Evolutionary conservation across 2,113 vertebrate species (phyloP).

Genomic region (Piprites chloris): DNA sequence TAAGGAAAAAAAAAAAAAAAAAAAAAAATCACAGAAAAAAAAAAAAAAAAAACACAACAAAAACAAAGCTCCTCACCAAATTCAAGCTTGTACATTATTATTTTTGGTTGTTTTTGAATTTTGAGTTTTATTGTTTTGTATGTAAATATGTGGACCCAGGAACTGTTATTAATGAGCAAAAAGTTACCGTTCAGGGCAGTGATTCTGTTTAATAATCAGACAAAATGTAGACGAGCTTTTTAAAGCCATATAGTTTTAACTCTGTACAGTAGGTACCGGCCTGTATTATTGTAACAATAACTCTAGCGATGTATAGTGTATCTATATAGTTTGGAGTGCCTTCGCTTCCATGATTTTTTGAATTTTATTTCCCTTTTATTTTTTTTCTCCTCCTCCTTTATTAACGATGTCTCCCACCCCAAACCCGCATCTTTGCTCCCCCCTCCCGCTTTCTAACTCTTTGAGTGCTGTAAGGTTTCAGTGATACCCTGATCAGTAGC

Average conservation of each 20-base stretch:
- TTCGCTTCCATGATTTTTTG: conserved; percentile 91
- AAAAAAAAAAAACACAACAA: not conserved
- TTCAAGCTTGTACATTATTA: conserved; percentile 87
- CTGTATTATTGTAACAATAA: conserved; percentile 99
- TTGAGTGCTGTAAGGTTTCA: conserved; percentile 75
- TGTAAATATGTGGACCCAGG: conserved; percentile 97
- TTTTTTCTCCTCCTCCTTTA: not conserved
- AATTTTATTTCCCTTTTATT: conserved; percentile 68
- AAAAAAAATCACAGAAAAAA: not conserved
- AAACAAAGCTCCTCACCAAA: conserved; percentile 92
- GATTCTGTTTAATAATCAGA: conserved; percentile 90
- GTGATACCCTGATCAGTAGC: conserved; percentile 47
- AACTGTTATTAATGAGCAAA: conserved; percentile 97
- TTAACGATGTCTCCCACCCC: conserved; percentile 15
- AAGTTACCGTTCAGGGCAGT: conserved; percentile 90
- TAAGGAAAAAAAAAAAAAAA: not conserved
- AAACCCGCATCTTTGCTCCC: conserved; percentile 38
- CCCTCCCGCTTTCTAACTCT: conserved; percentile 38
- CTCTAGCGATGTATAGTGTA: conserved; percentile 99
- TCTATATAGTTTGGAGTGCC: conserved; percentile 99
- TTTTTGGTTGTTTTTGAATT: conserved; percentile 76
- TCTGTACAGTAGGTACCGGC: conserved; percentile 97
- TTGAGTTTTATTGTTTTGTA: conserved; percentile 83
- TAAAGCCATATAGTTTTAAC: conserved; percentile 99
- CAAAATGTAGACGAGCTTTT: conserved; percentile 96